phyloP scores from a whole-genome alignment of 2,888 invertebrate genomes.

The Brachyptera putata region DNA sequence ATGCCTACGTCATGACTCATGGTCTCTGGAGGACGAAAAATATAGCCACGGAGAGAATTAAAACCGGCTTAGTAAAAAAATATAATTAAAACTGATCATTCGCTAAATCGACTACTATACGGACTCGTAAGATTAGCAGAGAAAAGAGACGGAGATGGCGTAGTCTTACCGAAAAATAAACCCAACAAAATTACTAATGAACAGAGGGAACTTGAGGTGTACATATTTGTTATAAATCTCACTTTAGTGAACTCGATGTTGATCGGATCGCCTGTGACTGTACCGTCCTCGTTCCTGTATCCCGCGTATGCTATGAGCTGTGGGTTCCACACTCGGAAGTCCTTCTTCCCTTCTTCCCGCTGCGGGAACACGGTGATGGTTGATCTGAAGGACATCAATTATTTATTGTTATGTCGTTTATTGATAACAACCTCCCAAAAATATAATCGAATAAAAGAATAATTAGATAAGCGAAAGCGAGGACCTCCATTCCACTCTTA shows the following conservation, averaged over 20 bases:
- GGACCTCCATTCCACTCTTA: no score
- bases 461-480: no score
- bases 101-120: no score
- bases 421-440: no score
- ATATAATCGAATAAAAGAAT: no score
- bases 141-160: conserved; percentile 5
- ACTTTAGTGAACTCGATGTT: conserved; percentile 91
- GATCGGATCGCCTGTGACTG: conserved; percentile 79
- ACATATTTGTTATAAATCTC: no score
- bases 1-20: no score
- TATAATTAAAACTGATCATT: no score
- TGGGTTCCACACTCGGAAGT: conserved; percentile 90
- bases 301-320: conserved; percentile 91
- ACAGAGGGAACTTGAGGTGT: conserved; percentile 8
- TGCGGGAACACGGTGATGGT: conserved; percentile 96
- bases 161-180: conserved; percentile 8
- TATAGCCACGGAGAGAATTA: no score
- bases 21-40: no score
- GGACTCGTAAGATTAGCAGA: conserved; percentile 6
- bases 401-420: no score
- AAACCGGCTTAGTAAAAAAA: no score
- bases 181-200: conserved; percentile 18
- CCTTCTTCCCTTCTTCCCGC: conserved; percentile 80
- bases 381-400: conserved; percentile 59
- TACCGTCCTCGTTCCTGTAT: conserved; percentile 78